phyloP scores from a whole-genome alignment of 2,888 invertebrate species.

The Malthinus flaveolus region DNA sequence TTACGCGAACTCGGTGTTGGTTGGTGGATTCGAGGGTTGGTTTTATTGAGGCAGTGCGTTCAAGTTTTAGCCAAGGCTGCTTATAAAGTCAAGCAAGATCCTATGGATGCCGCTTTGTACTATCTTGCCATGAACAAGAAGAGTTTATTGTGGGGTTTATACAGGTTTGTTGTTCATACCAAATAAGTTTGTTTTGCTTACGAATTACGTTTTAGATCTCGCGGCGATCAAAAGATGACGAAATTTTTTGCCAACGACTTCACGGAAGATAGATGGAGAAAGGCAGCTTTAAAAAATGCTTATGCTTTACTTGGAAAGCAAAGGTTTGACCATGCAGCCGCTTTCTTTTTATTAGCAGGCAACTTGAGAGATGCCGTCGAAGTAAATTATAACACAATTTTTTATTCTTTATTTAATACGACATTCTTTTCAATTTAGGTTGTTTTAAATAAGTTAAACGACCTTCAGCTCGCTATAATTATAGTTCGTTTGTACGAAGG shows the following conservation, averaged over 20 bases:
- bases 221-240: constrained; percentile 89
- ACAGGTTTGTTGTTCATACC: constrained; percentile 50
- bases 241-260: constrained; percentile 96
- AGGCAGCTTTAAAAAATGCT: constrained; percentile 97
- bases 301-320: constrained; percentile 93
- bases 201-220: constrained; percentile 61
- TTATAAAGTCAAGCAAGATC: constrained; percentile 90
- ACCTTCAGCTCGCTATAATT: constrained; percentile 93
- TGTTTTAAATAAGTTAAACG: constrained; percentile 87
- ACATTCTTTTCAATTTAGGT: constrained; percentile 58
- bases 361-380: constrained; percentile 94
- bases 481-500: constrained; percentile 91
- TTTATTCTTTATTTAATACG: constrained; percentile 1
- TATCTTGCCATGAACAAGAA: constrained; percentile 99
- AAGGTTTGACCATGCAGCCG: constrained; percentile 96
- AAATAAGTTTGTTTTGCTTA: not conserved
- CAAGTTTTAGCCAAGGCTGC: constrained; percentile 94
- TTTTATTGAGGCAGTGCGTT: constrained; percentile 78
- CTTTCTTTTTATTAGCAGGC: constrained; percentile 95
- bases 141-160: constrained; percentile 93
- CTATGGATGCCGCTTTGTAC: constrained; percentile 95
- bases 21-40: constrained; percentile 93
- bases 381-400: constrained; percentile 55
- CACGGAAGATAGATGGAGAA: constrained; percentile 89
- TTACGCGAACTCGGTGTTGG: constrained; percentile 89